Evolutionary conservation across 2,888 invertebrate genomes (phyloP).

Genomic region (Cephus rjabovi): DNA sequence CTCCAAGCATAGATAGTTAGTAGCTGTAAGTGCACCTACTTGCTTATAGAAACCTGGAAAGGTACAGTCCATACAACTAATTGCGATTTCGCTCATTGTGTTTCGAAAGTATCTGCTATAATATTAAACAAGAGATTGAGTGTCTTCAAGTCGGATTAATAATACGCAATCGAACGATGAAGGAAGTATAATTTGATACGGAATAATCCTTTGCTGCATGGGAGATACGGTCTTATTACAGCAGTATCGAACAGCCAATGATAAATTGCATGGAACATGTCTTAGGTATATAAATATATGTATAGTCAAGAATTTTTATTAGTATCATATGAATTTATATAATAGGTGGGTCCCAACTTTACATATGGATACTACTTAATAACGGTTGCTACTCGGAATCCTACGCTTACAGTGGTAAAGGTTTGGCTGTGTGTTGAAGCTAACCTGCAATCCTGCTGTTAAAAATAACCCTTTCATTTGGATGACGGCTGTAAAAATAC

Average conservation of each 20-base stretch:
- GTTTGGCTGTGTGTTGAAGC: neutral
- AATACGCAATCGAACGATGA: neutral
- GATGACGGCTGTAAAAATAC: conserved; percentile 19
- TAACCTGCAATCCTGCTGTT: conserved; percentile 2
- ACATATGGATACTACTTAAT: neutral
- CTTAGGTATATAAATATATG: neutral
- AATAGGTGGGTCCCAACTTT: neutral
- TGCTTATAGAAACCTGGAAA: neutral
- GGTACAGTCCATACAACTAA: neutral
- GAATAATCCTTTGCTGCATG: neutral
- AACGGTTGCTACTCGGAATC: neutral
- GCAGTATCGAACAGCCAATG: neutral
- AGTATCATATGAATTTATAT: neutral
- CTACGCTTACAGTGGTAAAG: neutral
- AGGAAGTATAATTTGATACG: neutral
- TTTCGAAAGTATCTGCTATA: neutral
- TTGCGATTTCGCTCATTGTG: neutral
- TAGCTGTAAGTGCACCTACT: neutral
- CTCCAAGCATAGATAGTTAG: neutral
- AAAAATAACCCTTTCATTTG: conserved; percentile 18
- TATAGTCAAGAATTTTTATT: neutral
- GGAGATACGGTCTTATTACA: neutral
- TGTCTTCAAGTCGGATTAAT: neutral
- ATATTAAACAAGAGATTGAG: neutral
- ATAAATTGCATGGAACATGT: neutral